Conservation (phyloP, 2,113 vertebrate species). For the Paralichthys olivaceus region DNA sequence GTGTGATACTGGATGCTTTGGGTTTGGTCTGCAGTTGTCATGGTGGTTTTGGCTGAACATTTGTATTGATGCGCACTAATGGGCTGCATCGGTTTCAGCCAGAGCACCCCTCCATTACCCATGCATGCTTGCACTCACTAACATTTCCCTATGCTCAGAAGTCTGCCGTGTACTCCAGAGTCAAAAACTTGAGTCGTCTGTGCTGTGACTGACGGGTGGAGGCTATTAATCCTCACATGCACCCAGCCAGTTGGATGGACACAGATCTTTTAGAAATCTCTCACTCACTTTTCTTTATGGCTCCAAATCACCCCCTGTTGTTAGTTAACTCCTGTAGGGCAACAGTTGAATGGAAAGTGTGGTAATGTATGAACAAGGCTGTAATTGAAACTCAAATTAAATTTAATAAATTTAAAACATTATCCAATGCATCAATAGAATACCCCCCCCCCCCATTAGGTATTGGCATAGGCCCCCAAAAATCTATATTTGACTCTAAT, state of each 20-base stretch:
- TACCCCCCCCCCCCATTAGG: too few species aligned
- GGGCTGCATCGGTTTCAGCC: conserved; percentile 46
- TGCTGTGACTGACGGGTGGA: conserved; percentile 33
- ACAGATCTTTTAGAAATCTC: conserved; percentile 20
- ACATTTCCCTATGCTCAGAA: conserved; percentile 4
- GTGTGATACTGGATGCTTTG: conserved; percentile 62
- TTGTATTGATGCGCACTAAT: conserved; percentile 68
- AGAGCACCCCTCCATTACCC: conserved; percentile 21
- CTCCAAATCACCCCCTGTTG: conserved; percentile 4
- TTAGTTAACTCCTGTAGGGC: background rate
- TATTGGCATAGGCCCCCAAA: too few species aligned
- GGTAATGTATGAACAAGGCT: background rate
- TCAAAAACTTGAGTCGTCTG: conserved; percentile 8
- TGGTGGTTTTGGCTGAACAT: conserved; percentile 64
- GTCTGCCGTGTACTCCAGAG: conserved; percentile 34
- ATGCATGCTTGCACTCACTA: conserved; percentile 22
- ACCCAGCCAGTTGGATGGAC: conserved; percentile 4
- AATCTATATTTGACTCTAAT: too few species aligned
- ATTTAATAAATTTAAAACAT: too few species aligned
- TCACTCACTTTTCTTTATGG: background rate
- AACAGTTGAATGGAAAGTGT: background rate
- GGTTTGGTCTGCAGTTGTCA: conserved; percentile 66
- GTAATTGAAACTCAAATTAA: background rate
- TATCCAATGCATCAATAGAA: too few species aligned
- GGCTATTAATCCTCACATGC: conserved; percentile 21